Evolutionary conservation across 2,113 vertebrate genomes (phyloP).

Genomic region (Rattus rattus): DNA sequence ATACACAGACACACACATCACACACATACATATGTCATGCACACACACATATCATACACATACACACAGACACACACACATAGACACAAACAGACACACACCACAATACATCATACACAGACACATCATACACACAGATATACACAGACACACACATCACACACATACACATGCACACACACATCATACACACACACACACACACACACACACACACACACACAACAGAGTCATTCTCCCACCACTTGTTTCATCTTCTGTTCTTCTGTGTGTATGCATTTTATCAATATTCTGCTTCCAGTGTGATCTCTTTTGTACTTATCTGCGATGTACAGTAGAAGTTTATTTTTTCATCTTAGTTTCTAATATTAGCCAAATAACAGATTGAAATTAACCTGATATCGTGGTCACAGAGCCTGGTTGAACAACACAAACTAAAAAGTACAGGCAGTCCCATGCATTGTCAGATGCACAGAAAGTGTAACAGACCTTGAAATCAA

Average conservation of each 20-base stretch:
- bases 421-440: not conserved
- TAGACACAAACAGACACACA: rapidly evolving
- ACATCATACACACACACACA: not conserved
- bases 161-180: too few relatives aligned
- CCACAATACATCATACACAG: too few relatives aligned
- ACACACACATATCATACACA: too few relatives aligned
- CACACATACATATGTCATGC: too few relatives aligned
- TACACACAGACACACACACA: not conserved
- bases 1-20: too few relatives aligned
- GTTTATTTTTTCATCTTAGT: not conserved
- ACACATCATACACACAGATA: too few relatives aligned
- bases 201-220: not conserved
- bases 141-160: too few relatives aligned
- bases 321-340: not conserved
- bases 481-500: not conserved
- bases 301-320: not conserved
- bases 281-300: not conserved
- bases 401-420: not conserved
- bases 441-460: not conserved
- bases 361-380: constrained; percentile 7
- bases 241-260: not conserved
- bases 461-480: not conserved
- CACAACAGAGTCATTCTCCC: not conserved
- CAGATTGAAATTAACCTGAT: not conserved
- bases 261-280: not conserved